Evolutionary conservation across 1,140 invertebrate species (phyloP).

Genomic region (Acromyrmex echinatior): DNA sequence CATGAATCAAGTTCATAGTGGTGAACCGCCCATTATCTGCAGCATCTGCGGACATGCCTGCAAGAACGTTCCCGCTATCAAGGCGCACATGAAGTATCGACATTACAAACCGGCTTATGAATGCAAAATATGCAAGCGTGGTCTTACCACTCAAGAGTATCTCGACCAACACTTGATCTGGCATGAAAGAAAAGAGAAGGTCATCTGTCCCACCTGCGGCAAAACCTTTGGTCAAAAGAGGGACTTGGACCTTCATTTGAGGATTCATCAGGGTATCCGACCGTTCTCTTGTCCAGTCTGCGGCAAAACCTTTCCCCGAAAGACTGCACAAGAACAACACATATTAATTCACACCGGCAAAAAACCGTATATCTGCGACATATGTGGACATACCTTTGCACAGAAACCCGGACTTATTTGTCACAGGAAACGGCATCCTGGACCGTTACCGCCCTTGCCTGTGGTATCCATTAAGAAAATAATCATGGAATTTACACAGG

Average conservation of each 20-base stretch:
- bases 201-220: conserved; percentile 84
- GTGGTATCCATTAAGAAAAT: conserved; percentile 76
- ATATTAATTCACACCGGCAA: conserved; percentile 93
- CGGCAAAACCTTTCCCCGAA: conserved; percentile 90
- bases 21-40: conserved; percentile 83
- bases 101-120: conserved; percentile 76
- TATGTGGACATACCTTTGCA: conserved; percentile 91
- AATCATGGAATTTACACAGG: conserved; percentile 69
- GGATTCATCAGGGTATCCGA: conserved; percentile 90
- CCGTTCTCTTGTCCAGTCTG: conserved; percentile 92
- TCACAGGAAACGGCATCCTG: conserved; percentile 88
- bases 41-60: conserved; percentile 84
- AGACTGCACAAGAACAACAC: conserved; percentile 89
- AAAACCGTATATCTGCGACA: conserved; percentile 92
- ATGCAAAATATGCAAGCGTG: conserved; percentile 81
- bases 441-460: conserved; percentile 77
- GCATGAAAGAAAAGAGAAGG: conserved; percentile 86
- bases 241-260: conserved; percentile 90
- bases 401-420: conserved; percentile 88
- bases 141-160: conserved; percentile 85
- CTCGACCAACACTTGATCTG: conserved; percentile 88
- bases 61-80: conserved; percentile 81
- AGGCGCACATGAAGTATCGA: conserved; percentile 77
- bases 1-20: conserved; percentile 70
- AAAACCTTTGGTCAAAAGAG: conserved; percentile 85